phyloP scores from a whole-genome alignment of 2,113 vertebrate genomes.

The Thamnophis sirtalis region DNA sequence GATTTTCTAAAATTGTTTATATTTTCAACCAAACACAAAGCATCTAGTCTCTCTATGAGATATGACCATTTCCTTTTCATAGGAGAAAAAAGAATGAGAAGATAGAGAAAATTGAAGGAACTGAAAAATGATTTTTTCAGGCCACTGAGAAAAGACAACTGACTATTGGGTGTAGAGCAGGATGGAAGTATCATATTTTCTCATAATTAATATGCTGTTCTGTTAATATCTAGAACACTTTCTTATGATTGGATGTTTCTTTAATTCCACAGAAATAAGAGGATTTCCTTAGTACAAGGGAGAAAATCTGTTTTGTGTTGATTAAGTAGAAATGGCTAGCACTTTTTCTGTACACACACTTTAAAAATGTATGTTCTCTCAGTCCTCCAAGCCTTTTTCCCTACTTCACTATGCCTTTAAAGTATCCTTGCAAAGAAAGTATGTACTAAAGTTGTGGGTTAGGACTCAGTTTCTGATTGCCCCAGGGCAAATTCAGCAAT shows the following conservation, averaged over 20 bases:
- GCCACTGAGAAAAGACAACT: not conserved
- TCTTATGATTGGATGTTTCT: not conserved
- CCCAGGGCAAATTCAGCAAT: not conserved
- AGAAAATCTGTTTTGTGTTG: not conserved
- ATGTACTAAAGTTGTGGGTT: not conserved
- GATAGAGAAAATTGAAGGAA: not conserved
- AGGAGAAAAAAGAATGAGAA: not conserved
- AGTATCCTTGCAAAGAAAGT: not conserved
- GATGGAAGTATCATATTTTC: not conserved
- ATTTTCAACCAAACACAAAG: not conserved
- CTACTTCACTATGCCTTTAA: not conserved
- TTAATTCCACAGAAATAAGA: not conserved
- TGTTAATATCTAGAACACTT: not conserved
- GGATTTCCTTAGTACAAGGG: not conserved
- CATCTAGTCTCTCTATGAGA: not conserved
- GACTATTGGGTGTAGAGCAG: not conserved
- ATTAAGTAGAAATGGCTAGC: not conserved
- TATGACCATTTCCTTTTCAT: not conserved
- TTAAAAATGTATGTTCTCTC: not conserved
- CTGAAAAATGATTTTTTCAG: not conserved
- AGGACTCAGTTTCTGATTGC: not conserved
- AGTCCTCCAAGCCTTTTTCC: not conserved
- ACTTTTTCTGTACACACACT: not conserved
- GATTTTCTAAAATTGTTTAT: not conserved
- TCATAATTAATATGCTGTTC: not conserved